Evolutionary conservation across 2,888 invertebrate species (phyloP).

Genomic region (Tethea ocularis): DNA sequence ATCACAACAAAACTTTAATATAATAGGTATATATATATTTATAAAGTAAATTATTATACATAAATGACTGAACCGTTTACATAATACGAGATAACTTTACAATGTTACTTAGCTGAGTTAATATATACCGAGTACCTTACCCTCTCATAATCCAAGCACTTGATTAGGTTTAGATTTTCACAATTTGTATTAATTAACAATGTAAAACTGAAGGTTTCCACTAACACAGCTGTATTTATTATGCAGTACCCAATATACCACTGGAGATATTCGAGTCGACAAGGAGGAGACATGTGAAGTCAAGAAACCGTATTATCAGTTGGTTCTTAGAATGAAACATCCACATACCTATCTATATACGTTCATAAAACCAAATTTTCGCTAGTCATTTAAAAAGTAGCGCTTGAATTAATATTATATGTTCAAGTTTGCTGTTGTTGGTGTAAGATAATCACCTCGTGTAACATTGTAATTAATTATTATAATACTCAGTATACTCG

Average conservation of each 20-base stretch:
- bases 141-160: background rate
- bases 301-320: constrained; percentile 84
- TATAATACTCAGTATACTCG: constrained; percentile 57
- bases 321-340: constrained; percentile 81
- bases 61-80: background rate
- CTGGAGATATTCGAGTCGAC: constrained; percentile 84
- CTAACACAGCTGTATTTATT: constrained; percentile 82
- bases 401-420: constrained; percentile 62
- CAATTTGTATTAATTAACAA: constrained; percentile 28
- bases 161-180: background rate
- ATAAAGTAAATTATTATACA: background rate
- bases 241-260: constrained; percentile 84
- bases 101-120: background rate
- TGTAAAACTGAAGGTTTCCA: constrained; percentile 51
- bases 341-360: constrained; percentile 35
- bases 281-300: constrained; percentile 81
- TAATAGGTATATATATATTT: background rate
- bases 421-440: constrained; percentile 58
- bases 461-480: constrained; percentile 43
- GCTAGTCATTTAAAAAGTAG: constrained; percentile 71
- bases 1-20: background rate
- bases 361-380: constrained; percentile 56
- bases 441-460: constrained; percentile 53
- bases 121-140: background rate
- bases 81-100: background rate